These are phyloP conservation scores for Protonemura montana DNA, from an alignment of 2,888 invertebrate genomes.

Conservation along the genomic window DNA sequence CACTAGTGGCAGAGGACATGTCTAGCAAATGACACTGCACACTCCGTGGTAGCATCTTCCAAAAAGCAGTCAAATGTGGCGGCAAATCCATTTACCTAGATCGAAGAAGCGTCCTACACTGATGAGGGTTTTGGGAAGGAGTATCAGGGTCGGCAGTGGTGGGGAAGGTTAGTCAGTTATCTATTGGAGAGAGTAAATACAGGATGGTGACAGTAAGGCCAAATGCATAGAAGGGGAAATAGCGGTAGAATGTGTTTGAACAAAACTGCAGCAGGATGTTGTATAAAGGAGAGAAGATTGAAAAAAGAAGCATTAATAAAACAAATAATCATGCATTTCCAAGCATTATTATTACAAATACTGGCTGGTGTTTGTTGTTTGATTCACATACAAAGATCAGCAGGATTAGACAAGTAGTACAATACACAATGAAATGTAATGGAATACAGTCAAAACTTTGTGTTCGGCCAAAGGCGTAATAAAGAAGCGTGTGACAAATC, in stretches of 20 bases:
- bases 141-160: neutral
- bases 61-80: neutral
- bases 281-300: slow-evolving; percentile 55
- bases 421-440: slow-evolving; percentile 58
- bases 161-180: neutral
- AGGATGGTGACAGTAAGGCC: neutral
- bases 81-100: neutral
- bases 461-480: slow-evolving; percentile 57
- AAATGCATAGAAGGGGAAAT: neutral
- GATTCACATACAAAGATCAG: slow-evolving; percentile 63
- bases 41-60: slow-evolving; percentile 7
- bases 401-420: slow-evolving; percentile 62
- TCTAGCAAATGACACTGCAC: neutral
- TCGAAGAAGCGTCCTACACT: slow-evolving; percentile 16
- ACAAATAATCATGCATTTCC: slow-evolving; percentile 86
- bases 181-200: slow-evolving; percentile 8
- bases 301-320: slow-evolving; percentile 68
- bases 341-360: slow-evolving; percentile 87
- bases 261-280: slow-evolving; percentile 49
- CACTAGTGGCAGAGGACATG: slow-evolving; percentile 5
- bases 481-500: slow-evolving; percentile 55
- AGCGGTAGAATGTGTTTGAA: slow-evolving; percentile 35
- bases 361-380: slow-evolving; percentile 67
- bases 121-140: neutral
- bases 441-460: slow-evolving; percentile 56